Percentiles rank a stretch among this genome's conserved stretches.
These are phyloP conservation scores for Volucella zonaria DNA, from an alignment of 2,888 invertebrate species.

Conservation along the genomic window DNA sequence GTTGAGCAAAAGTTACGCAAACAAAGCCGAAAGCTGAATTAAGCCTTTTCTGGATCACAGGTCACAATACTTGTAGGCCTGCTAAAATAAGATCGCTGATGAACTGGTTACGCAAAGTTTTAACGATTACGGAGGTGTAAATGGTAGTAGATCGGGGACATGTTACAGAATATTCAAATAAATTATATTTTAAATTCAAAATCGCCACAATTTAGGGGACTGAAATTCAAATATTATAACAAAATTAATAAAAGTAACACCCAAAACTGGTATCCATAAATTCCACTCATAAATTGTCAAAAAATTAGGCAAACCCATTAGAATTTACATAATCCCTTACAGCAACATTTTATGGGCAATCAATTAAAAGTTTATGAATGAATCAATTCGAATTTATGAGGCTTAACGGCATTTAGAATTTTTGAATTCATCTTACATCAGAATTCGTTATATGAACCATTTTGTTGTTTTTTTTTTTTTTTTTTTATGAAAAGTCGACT, in stretches of 20 bases:
- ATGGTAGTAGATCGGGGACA: too few relatives aligned
- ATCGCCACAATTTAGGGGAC: neutral
- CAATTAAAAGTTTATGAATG: slow-evolving; percentile 67
- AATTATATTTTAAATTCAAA: slow-evolving; percentile 3
- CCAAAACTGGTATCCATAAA: slow-evolving; percentile 23
- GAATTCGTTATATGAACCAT: slow-evolving; percentile 8
- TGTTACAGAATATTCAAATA: too few relatives aligned
- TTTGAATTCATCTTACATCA: slow-evolving; percentile 23
- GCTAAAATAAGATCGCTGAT: too few relatives aligned
- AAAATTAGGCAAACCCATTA: slow-evolving; percentile 36
- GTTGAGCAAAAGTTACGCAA: too few relatives aligned
- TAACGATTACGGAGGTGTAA: too few relatives aligned
- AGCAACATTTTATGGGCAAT: slow-evolving; percentile 50
- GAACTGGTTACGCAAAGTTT: too few relatives aligned
- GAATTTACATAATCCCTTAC: slow-evolving; percentile 30
- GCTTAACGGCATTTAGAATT: slow-evolving; percentile 6
- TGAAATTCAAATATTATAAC: slow-evolving; percentile 2
- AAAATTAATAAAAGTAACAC: slow-evolving; percentile 7
- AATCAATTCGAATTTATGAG: slow-evolving; percentile 59
- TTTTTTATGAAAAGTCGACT: neutral
- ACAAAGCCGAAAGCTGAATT: too few relatives aligned
- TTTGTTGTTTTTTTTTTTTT: slow-evolving; percentile 18
- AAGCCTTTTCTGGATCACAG: too few relatives aligned
- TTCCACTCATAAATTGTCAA: slow-evolving; percentile 22
- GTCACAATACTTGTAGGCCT: too few relatives aligned